These are phyloP conservation scores for Steatornis caripensis DNA, from an alignment of 2,113 vertebrate genomes.

Conservation along the genomic window DNA sequence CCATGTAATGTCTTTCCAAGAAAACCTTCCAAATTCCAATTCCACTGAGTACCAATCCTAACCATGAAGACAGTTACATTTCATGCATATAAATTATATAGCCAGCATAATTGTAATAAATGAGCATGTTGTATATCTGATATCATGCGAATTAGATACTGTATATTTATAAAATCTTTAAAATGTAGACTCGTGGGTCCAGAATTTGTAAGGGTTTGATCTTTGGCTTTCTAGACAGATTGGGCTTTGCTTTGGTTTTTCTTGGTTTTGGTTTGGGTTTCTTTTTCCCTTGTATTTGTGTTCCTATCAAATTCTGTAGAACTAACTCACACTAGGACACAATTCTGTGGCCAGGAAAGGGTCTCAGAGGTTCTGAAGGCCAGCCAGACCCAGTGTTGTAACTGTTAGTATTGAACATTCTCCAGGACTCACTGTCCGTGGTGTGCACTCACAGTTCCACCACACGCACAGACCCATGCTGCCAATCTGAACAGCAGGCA, in stretches of 20 bases:
- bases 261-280: not conserved
- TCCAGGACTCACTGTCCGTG: not conserved
- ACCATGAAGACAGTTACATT: conserved; percentile 35
- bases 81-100: conserved; percentile 59
- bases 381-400: not conserved
- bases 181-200: conserved; percentile 25
- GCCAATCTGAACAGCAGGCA: fast-evolving
- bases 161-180: conserved; percentile 57
- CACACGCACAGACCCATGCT: not conserved
- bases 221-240: not conserved
- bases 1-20: not conserved
- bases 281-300: not conserved
- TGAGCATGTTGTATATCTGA: conserved; percentile 62
- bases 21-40: conserved; percentile 21
- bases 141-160: conserved; percentile 57
- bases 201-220: conserved; percentile 48
- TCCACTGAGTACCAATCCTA: not conserved
- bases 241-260: not conserved
- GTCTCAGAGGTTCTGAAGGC: not conserved
- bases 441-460: not conserved
- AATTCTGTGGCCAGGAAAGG: not conserved
- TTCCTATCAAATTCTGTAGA: not conserved
- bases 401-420: not conserved
- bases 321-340: not conserved
- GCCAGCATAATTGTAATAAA: conserved; percentile 38